Evolutionary conservation across 2,888 invertebrate genomes (phyloP), one percentile per base, ranked within the genome.

Genomic region (Hydropsyche betteni): DNA sequence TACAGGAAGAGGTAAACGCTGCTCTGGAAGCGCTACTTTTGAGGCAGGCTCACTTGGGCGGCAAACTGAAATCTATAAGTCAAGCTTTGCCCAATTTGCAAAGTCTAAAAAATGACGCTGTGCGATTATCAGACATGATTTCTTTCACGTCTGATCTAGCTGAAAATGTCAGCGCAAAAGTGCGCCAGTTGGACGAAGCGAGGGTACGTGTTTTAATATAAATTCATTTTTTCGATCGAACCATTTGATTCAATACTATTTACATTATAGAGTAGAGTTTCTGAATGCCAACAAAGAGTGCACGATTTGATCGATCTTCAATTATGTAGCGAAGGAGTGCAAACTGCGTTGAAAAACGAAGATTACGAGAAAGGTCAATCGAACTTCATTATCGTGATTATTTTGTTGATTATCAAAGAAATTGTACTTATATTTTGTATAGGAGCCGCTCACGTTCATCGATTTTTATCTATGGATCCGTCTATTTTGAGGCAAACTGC

Each of bases 321-420:
- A 84, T 89, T 96, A 75, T 99, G 99, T 84, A 97, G 97, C 69
- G 96, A 98, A 83, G 99, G 98, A n/a, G 99, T 99, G 0, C 94
- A 97, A 80, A 92, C 94, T 70, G 98, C 99, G 0, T 92, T 99
- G 74, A 91, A 92, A 79, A 94, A 95, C 80, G 97, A 98, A 85
- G 97, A 99, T 84, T 99, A 95, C 86, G 99, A 99, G 85, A 94
- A 95, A 86, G 90, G 88, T 87, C 78, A 55, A 33, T 71, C 2
- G 0, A 24, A 8, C 6, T 44, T 44, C 4, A 69, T 44, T 14
- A 7, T 69, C 10, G 36, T 69, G 5, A 44, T 16, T n/a, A 68
- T 68, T 69, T 55, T 55, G 52, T 52, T 52, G 2, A 52, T 2
- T 12, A 16, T 55, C 34, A n/a, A 69, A n/a, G 12, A 12, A 24